Percentiles rank a stretch among this genome's conserved stretches.
These are phyloP conservation scores for Cerceris ruficornis DNA, from an alignment of 2,888 invertebrate genomes.

Conservation along the genomic window DNA sequence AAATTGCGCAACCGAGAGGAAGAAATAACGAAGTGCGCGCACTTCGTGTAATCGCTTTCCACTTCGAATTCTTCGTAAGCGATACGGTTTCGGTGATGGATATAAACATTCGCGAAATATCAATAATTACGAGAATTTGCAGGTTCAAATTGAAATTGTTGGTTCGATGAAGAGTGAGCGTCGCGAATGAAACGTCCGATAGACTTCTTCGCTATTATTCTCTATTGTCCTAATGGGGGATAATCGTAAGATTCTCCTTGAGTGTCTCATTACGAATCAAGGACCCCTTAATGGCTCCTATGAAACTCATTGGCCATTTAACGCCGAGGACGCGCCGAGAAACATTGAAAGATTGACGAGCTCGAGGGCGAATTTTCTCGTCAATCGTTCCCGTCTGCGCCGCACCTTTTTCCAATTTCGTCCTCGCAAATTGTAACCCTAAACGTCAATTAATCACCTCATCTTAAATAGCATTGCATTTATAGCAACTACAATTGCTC, in stretches of 20 bases:
- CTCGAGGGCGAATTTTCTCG: slow-evolving; percentile 69
- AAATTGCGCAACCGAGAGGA: neutral
- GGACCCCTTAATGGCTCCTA: slow-evolving; percentile 69
- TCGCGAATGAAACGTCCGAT: slow-evolving; percentile 31
- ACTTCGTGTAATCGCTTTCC: too few species aligned
- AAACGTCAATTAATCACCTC: neutral
- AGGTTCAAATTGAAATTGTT: neutral
- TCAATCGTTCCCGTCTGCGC: slow-evolving; percentile 49
- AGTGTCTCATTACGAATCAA: slow-evolving; percentile 78
- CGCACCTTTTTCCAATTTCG: slow-evolving; percentile 23
- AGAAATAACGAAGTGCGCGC: neutral
- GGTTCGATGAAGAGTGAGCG: neutral
- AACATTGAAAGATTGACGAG: slow-evolving; percentile 68
- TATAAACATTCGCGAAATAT: neutral
- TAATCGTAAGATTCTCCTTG: slow-evolving; percentile 76
- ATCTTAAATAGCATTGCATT: too few species aligned
- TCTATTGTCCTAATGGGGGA: slow-evolving; percentile 75
- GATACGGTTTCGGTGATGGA: too few species aligned
- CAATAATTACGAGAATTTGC: neutral
- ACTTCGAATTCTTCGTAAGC: too few species aligned
- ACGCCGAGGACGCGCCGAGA: slow-evolving; percentile 59
- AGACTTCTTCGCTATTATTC: slow-evolving; percentile 62
- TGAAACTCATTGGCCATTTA: slow-evolving; percentile 77
- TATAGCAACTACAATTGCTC: neutral
- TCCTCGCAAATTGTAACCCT: neutral